A percentile compares a stretch with the other conserved stretches of the same genome.
These are phyloP conservation scores for Eufriesea mexicana DNA, from an alignment of 1,140 invertebrate genomes.

Conservation along the genomic window DNA sequence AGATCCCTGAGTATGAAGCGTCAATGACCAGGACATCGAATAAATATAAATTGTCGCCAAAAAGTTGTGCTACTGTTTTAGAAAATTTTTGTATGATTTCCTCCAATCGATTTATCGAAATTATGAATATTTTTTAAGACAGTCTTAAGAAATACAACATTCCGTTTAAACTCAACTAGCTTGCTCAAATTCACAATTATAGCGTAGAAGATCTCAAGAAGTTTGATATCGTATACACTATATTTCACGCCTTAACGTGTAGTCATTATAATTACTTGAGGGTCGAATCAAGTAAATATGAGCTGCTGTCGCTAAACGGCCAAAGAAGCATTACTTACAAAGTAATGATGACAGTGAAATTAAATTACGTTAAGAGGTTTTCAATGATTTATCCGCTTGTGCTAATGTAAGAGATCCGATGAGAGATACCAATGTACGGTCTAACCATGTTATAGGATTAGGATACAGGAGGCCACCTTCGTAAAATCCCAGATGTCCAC, in stretches of 20 bases:
- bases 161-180: not conserved
- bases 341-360: conserved; percentile 17
- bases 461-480: conserved; percentile 93
- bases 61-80: conserved; percentile 10
- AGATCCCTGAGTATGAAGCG: conserved; percentile 65
- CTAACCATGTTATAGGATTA: conserved; percentile 94
- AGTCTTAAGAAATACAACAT: not conserved
- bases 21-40: conserved; percentile 41
- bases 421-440: conserved; percentile 90
- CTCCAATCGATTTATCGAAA: not conserved
- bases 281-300: conserved; percentile 5
- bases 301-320: not conserved
- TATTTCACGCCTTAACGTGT: not conserved
- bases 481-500: conserved; percentile 96
- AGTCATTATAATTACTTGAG: not conserved
- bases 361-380: conserved; percentile 72
- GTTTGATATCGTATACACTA: not conserved
- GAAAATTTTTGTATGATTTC: not conserved
- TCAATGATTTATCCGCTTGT: conserved; percentile 81
- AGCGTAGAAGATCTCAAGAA: not conserved
- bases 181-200: not conserved
- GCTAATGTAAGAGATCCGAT: conserved; percentile 87
- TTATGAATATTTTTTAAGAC: not conserved
- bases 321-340: conserved; percentile 38
- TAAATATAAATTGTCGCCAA: conserved; percentile 2